Evolutionary conservation across 2,888 invertebrate species (phyloP).

Genomic region (Drosophila kuntzei): DNA sequence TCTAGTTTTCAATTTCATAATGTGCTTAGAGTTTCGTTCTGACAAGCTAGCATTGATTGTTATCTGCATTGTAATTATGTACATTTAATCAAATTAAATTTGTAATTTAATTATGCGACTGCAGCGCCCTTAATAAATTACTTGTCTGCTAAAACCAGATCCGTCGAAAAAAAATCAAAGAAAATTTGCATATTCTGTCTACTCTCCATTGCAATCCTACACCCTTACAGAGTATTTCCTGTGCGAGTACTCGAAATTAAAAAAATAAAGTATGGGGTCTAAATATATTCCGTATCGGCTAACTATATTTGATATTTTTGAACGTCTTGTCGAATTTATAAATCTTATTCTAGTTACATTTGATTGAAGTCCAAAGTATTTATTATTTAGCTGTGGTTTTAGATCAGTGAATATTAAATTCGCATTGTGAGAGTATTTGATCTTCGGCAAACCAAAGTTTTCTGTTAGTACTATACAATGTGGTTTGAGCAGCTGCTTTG

Average conservation of each 20-base stretch:
- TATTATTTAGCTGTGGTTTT: too few relatives aligned
- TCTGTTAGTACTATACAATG: constrained; percentile 10
- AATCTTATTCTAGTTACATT: background rate
- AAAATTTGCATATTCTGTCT: constrained; percentile 68
- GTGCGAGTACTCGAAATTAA: too few relatives aligned
- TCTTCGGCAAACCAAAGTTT: background rate
- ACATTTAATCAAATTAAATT: constrained; percentile 71
- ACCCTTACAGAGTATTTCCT: background rate
- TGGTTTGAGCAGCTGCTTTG: constrained; percentile 11
- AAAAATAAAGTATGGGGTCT: too few relatives aligned
- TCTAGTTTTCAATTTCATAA: constrained; percentile 2
- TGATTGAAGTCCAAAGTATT: too few relatives aligned
- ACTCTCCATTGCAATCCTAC: constrained; percentile 12
- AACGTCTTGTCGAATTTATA: too few relatives aligned
- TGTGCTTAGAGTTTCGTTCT: background rate
- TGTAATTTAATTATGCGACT: constrained; percentile 64
- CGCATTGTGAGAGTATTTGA: background rate
- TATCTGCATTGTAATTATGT: constrained; percentile 77
- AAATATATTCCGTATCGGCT: too few relatives aligned
- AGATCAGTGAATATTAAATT: background rate
- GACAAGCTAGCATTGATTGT: constrained; percentile 51
- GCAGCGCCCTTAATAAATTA: constrained; percentile 56
- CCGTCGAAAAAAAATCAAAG: constrained; percentile 33
- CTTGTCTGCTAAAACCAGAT: constrained; percentile 31
- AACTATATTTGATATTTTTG: too few relatives aligned